Percentiles rank a stretch among this genome's conserved stretches.
These are phyloP conservation scores for Macrocentrus cingulum DNA, from an alignment of 1,140 invertebrate genomes.

Conservation along the genomic window DNA sequence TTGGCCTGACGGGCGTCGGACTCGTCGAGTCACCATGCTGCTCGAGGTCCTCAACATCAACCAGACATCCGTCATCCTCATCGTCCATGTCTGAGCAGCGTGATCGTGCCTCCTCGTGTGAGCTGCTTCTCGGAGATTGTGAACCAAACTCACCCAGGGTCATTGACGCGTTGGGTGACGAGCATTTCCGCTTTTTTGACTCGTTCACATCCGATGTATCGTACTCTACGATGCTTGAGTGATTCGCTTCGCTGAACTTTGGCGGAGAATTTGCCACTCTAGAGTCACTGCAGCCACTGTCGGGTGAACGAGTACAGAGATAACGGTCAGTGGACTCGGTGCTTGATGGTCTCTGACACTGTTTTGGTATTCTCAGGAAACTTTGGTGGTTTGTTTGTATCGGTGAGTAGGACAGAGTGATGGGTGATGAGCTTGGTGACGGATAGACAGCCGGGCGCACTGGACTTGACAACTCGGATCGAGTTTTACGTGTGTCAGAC, in stretches of 20 bases:
- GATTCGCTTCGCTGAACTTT: constrained; percentile 19
- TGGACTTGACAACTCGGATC: constrained; percentile 1
- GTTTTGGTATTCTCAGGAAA: background rate
- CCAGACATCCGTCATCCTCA: constrained; percentile 46
- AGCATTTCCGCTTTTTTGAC: background rate
- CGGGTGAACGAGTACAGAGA: constrained; percentile 6
- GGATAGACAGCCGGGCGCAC: constrained; percentile 19
- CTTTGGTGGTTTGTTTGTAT: constrained; percentile 28
- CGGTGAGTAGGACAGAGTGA: constrained; percentile 30
- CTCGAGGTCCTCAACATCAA: constrained; percentile 52
- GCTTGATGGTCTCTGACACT: background rate
- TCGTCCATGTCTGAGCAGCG: constrained; percentile 48
- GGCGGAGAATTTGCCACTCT: constrained; percentile 13
- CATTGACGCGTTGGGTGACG: constrained; percentile 20
- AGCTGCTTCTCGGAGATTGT: constrained; percentile 44
- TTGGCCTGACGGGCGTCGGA: constrained; percentile 48
- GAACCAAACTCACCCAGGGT: constrained; percentile 20
- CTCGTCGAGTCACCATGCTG: constrained; percentile 30
- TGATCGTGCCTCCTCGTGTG: constrained; percentile 40
- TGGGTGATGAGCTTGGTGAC: constrained; percentile 33
- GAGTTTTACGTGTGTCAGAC: constrained; percentile 47
- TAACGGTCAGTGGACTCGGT: background rate
- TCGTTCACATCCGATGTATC: constrained; percentile 2
- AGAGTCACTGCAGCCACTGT: constrained; percentile 14
- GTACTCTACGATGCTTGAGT: constrained; percentile 21